phyloP scores from a whole-genome alignment of 2,888 invertebrate species.

The Watsonalla cultraria region DNA sequence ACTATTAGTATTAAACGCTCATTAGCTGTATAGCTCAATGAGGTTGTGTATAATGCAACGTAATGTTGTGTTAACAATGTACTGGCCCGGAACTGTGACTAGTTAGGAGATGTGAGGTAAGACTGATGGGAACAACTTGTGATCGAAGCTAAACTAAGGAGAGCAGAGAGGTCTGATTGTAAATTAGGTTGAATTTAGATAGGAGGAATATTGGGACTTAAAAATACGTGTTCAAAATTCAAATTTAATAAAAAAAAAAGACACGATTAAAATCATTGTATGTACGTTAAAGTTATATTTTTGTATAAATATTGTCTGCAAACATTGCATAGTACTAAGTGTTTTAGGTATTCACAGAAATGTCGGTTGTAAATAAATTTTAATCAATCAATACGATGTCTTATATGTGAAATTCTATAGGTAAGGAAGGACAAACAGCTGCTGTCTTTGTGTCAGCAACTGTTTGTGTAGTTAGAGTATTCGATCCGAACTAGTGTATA shows the following conservation, averaged over 20 bases:
- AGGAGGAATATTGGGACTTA: constrained; percentile 42
- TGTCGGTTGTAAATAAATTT: constrained; percentile 3
- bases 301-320: constrained; percentile 70
- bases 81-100: constrained; percentile 11
- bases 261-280: constrained; percentile 37
- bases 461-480: neutral
- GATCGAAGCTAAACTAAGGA: constrained; percentile 49
- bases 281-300: constrained; percentile 62
- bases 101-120: constrained; percentile 46
- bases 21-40: neutral
- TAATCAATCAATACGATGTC: neutral
- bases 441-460: neutral
- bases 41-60: neutral
- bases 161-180: constrained; percentile 49
- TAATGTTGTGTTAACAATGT: neutral
- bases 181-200: constrained; percentile 51
- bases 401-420: neutral
- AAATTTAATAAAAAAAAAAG: constrained; percentile 37
- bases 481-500: neutral
- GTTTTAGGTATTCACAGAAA: constrained; percentile 27
- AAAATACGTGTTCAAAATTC: constrained; percentile 57
- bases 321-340: constrained; percentile 48
- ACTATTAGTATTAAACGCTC: neutral
- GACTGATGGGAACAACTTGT: constrained; percentile 74
- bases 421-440: neutral